Conservation (phyloP, 2,113 vertebrate species). For the Pachypanchax playfairii region DNA sequence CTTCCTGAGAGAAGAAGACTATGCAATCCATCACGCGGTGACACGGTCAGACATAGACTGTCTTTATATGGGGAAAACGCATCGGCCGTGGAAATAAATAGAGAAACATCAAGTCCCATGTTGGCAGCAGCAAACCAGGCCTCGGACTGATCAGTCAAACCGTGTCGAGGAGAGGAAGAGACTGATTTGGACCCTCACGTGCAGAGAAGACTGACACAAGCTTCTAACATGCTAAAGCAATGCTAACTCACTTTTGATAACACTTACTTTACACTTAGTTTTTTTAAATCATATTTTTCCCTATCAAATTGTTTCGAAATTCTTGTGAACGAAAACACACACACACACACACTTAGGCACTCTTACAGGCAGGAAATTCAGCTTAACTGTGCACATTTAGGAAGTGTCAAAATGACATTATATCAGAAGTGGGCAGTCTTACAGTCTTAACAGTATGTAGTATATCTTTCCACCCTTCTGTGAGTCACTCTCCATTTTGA, state of each 20-base stretch:
- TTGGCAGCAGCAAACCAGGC: slow-evolving; percentile 65
- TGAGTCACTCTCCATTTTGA: slow-evolving; percentile 52
- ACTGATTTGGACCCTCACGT: slow-evolving; percentile 63
- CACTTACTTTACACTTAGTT: background rate
- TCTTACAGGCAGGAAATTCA: slow-evolving; percentile 1
- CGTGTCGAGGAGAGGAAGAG: slow-evolving; percentile 54
- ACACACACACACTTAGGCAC: background rate
- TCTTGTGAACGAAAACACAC: background rate
- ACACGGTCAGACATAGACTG: slow-evolving; percentile 72
- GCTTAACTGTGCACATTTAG: slow-evolving; percentile 3
- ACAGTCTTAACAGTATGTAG: slow-evolving; percentile 9
- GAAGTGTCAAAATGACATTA: slow-evolving; percentile 7
- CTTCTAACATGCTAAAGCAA: slow-evolving; percentile 18
- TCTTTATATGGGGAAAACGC: slow-evolving; percentile 74
- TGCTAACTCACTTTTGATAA: slow-evolving; percentile 1
- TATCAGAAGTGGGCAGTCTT: slow-evolving; percentile 25
- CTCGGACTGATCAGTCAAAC: slow-evolving; percentile 70
- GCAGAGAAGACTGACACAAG: slow-evolving; percentile 28
- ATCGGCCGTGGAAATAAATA: slow-evolving; percentile 71
- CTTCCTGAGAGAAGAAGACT: slow-evolving; percentile 67
- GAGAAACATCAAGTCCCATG: slow-evolving; percentile 65
- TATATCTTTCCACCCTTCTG: slow-evolving; percentile 24
- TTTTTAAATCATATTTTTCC: background rate
- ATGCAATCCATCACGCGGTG: slow-evolving; percentile 74
- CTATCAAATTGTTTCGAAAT: background rate